Evolutionary conservation across 2,113 vertebrate species (phyloP).

Genomic region (Monarcha castaneiventris): DNA sequence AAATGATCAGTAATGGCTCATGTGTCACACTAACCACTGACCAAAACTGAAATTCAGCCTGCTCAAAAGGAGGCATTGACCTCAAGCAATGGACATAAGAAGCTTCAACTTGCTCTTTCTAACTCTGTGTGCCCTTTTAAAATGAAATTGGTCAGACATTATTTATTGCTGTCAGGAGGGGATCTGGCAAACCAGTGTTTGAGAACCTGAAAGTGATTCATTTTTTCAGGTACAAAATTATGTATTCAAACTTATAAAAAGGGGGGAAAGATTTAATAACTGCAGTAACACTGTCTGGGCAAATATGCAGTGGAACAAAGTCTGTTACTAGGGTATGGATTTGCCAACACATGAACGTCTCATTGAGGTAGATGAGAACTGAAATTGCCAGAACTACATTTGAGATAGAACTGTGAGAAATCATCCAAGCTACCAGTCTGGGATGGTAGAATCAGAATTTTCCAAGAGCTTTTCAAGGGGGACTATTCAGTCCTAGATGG

Average conservation of each 20-base stretch:
- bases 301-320: background rate
- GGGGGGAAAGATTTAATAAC: background rate
- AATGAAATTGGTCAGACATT: background rate
- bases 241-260: background rate
- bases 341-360: background rate
- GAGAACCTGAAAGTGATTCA: background rate
- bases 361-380: background rate
- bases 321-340: background rate
- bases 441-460: background rate
- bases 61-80: slow-evolving; percentile 11
- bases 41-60: slow-evolving; percentile 1
- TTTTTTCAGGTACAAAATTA: background rate
- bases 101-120: background rate
- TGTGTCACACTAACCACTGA: slow-evolving; percentile 23
- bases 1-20: background rate
- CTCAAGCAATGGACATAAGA: background rate
- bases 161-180: background rate
- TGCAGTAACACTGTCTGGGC: background rate
- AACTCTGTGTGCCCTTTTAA: background rate
- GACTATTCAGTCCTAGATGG: background rate
- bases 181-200: background rate
- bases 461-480: background rate
- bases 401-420: background rate
- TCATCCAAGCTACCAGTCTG: background rate
- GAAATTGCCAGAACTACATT: background rate